Conservation (phyloP, 1,140 invertebrate species). For the Geopemphigus sp. region DNA sequence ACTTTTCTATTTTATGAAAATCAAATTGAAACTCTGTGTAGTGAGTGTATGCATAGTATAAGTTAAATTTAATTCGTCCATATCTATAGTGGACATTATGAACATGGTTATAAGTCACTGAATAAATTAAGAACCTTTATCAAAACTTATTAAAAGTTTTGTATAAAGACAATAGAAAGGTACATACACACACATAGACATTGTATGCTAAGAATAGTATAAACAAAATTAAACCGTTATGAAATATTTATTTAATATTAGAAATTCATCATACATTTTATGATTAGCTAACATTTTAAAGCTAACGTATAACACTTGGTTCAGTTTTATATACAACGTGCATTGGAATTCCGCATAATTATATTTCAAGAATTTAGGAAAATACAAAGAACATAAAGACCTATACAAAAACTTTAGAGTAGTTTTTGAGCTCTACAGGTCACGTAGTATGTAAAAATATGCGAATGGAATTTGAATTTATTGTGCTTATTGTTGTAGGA, state of each 20-base stretch:
- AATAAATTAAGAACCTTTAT: too few relatives aligned
- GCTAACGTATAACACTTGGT: neutral
- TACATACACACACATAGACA: too few relatives aligned
- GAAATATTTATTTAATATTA: neutral
- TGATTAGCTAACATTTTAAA: neutral
- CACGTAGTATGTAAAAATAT: constrained; percentile 4
- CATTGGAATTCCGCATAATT: neutral
- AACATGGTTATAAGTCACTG: too few relatives aligned
- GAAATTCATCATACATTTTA: neutral
- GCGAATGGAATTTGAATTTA: neutral
- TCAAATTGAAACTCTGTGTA: neutral
- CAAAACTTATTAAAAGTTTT: too few relatives aligned
- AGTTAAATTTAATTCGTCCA: too few relatives aligned
- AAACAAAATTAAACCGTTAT: neutral
- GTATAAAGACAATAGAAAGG: too few relatives aligned
- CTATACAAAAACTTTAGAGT: neutral
- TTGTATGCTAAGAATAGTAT: too few relatives aligned
- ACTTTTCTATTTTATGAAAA: neutral
- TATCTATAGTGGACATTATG: too few relatives aligned
- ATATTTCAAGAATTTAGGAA: neutral
- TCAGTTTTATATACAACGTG: neutral
- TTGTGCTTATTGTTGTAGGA: neutral
- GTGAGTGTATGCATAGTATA: neutral
- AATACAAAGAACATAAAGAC: neutral
- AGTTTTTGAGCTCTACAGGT: neutral